Percentiles rank a stretch among this genome's conserved stretches.
Evolutionary conservation across 2,113 vertebrate genomes (phyloP).

Genomic region (Rhipidura dahli): DNA sequence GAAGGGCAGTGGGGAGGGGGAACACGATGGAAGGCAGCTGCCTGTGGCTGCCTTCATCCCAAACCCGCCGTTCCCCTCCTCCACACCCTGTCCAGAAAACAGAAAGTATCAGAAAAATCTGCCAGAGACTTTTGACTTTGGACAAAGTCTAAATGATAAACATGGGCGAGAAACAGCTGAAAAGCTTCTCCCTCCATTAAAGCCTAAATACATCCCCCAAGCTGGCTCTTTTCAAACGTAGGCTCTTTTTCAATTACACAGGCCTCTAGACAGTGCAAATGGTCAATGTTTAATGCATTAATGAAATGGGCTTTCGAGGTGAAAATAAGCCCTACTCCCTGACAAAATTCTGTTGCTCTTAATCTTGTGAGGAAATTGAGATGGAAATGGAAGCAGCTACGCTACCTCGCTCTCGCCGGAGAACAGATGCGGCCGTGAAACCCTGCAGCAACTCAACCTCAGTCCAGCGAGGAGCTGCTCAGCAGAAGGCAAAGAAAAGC

Average conservation of each 20-base stretch:
- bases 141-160: background rate
- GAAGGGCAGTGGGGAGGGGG: background rate
- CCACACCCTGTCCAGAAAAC: background rate
- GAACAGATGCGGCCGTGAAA: background rate
- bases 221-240: background rate
- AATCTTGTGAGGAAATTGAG: conserved; percentile 50
- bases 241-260: conserved; percentile 28
- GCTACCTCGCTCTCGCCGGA: background rate
- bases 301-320: conserved; percentile 1
- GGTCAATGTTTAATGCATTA: conserved; percentile 49
- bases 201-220: background rate
- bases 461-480: background rate
- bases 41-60: background rate
- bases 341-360: conserved; percentile 49
- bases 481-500: conserved; percentile 32
- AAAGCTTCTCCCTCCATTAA: background rate
- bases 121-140: conserved; percentile 9
- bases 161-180: background rate
- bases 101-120: background rate
- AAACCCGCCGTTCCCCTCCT: background rate
- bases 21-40: background rate
- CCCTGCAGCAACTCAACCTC: conserved; percentile 36
- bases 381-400: conserved; percentile 4
- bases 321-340: conserved; percentile 42
- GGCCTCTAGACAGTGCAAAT: conserved; percentile 52